Evolutionary conservation across 2,888 invertebrate genomes (phyloP).

Genomic region (Ypsolopha scabrella): DNA sequence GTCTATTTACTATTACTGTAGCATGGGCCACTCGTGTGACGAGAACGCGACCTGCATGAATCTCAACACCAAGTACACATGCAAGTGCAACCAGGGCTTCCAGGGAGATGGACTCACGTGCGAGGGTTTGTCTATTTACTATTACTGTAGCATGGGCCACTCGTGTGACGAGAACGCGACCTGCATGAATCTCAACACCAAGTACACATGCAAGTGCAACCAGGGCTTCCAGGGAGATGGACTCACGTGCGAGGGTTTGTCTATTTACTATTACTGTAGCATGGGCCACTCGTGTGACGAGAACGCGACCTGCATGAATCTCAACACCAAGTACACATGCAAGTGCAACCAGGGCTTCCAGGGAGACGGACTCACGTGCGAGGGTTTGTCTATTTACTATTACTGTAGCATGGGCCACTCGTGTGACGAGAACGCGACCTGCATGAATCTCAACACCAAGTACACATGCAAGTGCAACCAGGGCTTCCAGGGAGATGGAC

Average conservation of each 20-base stretch:
- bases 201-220: conserved; percentile 91
- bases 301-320: conserved; percentile 92
- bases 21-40: conserved; percentile 89
- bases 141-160: conserved; percentile 91
- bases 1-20: conserved; percentile 77
- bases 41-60: conserved; percentile 92
- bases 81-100: conserved; percentile 92
- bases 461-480: conserved; percentile 91
- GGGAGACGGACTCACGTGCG: conserved; percentile 85
- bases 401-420: conserved; percentile 90
- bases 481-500: conserved; percentile 91
- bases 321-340: conserved; percentile 91
- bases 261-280: conserved; percentile 79
- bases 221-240: conserved; percentile 92
- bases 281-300: conserved; percentile 90
- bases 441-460: conserved; percentile 91
- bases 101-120: conserved; percentile 86
- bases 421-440: conserved; percentile 92
- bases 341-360: conserved; percentile 91
- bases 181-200: conserved; percentile 91
- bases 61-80: conserved; percentile 90
- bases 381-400: conserved; percentile 71
- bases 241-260: conserved; percentile 77
- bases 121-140: conserved; percentile 66
- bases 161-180: conserved; percentile 91